These are phyloP conservation scores for Leptopterna dolabrata DNA, from an alignment of 2,888 invertebrate genomes.

Conservation along the genomic window DNA sequence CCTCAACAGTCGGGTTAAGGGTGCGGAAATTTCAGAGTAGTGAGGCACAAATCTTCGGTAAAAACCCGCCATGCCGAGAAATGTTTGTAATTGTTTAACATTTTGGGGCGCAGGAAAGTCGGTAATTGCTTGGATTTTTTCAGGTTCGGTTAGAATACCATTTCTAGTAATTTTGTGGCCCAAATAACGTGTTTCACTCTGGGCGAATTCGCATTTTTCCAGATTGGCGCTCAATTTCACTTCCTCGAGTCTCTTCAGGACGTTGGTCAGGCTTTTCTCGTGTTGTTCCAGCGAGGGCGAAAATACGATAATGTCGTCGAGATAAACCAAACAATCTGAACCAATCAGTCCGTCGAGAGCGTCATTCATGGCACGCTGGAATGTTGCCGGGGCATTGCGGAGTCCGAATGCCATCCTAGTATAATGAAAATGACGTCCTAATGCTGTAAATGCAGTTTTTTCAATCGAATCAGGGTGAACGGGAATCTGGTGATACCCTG, in stretches of 20 bases:
- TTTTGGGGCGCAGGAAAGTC: neutral
- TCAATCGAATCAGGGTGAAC: neutral
- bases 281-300: neutral
- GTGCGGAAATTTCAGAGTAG: conserved; percentile 63
- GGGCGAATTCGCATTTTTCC: conserved; percentile 57
- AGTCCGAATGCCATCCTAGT: neutral
- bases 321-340: neutral
- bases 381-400: neutral
- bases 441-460: neutral
- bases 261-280: neutral
- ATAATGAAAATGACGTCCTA: neutral
- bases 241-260: neutral
- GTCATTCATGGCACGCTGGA: conserved; percentile 12
- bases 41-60: conserved; percentile 66
- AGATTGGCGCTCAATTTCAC: neutral
- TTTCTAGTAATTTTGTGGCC: conserved; percentile 57
- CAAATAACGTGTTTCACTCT: conserved; percentile 44
- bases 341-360: neutral
- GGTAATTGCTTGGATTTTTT: conserved; percentile 19
- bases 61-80: conserved; percentile 66
- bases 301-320: neutral
- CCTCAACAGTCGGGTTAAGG: conserved; percentile 55
- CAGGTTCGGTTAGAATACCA: conserved; percentile 46
- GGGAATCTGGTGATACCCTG: neutral
- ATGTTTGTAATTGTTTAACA: conserved; percentile 60